Base-by-base conservation (phyloP, 2,797 vertebrate genomes). In the Fratercula arctica region DNA sequence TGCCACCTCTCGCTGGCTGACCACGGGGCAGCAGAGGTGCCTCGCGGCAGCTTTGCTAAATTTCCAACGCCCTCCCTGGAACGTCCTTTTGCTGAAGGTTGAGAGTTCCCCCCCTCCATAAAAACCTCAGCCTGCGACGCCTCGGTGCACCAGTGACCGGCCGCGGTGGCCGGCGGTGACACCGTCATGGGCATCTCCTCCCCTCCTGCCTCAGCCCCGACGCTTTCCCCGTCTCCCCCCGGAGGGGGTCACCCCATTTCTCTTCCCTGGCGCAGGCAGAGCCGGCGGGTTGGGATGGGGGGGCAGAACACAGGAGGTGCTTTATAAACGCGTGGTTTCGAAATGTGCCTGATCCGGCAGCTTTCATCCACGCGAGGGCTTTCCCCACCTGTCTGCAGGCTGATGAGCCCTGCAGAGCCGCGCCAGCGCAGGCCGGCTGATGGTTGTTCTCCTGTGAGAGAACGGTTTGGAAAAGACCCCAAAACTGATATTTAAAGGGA, bases 311-410 rank as follows among this genome's bases (percentile, higher is more conserved):
- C n/a, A 61, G 79, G 73, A 72, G 43, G 20, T 31, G 81, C 26
- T 74, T 59, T 37, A 21, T 19, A 67, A 63, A 43, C 3, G 18
- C 2, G 23, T 39, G 79, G 69, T 73, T 87, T 50, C 37, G 11
- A 63, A 56, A 61, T 4, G 31, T 10, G 35, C 67, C 46, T 59
- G 13, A 45, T 45, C 73, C 89, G 43, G 20, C 56, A 61, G 57
- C 77, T 91, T 69, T 83, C 61, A 83, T 75, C 77, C 82, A 28
- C 8, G 1, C 3, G 4, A 89, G 81, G 73, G 18, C 29, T 83
- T 85, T 69, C 82, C 78, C 77, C 72, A 45, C 50, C 45, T 64
- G 66, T 63, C 89, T 56, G 70, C 70, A 53, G 93, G 80, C 80
- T 57, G 89, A 59, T 11, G 59, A 72, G 88, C 60, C 66, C 37